Percentiles rank a stretch among this genome's conserved stretches.
Conservation (phyloP, 1,140 invertebrate genomes). For the Manduca sexta region DNA sequence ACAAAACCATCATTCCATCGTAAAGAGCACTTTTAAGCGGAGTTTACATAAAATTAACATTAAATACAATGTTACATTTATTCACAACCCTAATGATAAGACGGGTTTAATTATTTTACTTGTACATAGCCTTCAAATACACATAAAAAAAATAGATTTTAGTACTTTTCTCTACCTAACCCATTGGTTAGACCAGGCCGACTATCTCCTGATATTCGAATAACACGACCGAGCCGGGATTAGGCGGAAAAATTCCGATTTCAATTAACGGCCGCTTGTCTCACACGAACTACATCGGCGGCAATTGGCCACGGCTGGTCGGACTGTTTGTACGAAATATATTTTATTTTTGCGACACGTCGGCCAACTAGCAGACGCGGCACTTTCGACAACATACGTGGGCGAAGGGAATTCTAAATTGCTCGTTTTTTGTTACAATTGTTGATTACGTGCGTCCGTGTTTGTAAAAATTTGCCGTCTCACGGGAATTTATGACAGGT, state of each 20-base stretch:
- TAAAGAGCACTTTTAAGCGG: no score
- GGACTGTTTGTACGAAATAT: slow-evolving; percentile 34
- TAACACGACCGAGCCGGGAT: slow-evolving; percentile 24
- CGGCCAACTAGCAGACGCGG: slow-evolving; percentile 27
- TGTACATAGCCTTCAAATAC: no score
- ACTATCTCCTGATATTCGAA: slow-evolving; percentile 12
- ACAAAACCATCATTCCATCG: no score
- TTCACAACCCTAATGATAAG: no score
- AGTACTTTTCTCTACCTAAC: no score
- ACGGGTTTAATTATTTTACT: no score
- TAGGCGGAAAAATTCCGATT: slow-evolving; percentile 48
- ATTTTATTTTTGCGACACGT: slow-evolving; percentile 46
- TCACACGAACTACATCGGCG: slow-evolving; percentile 26
- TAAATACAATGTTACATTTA: no score
- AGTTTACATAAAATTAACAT: no score
- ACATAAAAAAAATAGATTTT: no score
- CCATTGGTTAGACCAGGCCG: no score
- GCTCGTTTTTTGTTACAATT: slow-evolving; percentile 17
- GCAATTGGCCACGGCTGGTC: slow-evolving; percentile 33
- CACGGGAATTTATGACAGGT: no score
- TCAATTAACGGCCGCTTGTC: slow-evolving; percentile 60
- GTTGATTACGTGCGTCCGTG: slow-evolving; percentile 13
- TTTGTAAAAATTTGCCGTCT: no score
- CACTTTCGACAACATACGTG: slow-evolving; percentile 9
- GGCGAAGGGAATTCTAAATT: slow-evolving; percentile 9